Percentiles rank a stretch among this genome's conserved stretches.
These are phyloP conservation scores for Temnothorax curvispinosus DNA, from an alignment of 1,140 invertebrate genomes.

Conservation along the genomic window DNA sequence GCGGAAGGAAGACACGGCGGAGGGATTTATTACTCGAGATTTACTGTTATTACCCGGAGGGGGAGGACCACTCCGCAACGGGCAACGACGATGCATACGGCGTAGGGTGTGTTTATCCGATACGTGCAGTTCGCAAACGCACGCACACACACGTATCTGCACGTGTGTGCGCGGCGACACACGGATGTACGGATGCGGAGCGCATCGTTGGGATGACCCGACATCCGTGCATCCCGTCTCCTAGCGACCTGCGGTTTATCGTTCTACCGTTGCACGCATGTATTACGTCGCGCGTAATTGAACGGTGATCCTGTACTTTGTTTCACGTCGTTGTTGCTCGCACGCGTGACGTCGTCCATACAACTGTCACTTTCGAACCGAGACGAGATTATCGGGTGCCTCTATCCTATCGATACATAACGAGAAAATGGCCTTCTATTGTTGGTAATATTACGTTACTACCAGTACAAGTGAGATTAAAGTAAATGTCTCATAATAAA, in stretches of 20 bases:
- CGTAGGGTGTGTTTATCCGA: conserved; percentile 74
- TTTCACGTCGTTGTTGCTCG: conserved; percentile 56
- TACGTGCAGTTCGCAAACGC: conserved; percentile 21
- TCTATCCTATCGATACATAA: not conserved
- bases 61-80: conserved; percentile 73
- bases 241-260: conserved; percentile 70
- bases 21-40: conserved; percentile 84
- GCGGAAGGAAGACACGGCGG: conserved; percentile 58
- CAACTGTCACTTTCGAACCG: not conserved
- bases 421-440: not conserved
- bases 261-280: conserved; percentile 54
- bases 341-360: not conserved
- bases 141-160: not conserved
- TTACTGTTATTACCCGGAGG: conserved; percentile 85
- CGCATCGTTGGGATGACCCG: not conserved
- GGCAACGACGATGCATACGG: conserved; percentile 73
- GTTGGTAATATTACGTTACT: not conserved
- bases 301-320: conserved; percentile 65
- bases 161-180: not conserved
- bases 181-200: not conserved
- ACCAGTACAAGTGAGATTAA: not conserved
- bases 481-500: not conserved
- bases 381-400: not conserved
- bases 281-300: conserved; percentile 68
- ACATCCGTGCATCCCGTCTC: conserved; percentile 58